Percentiles rank a stretch among this genome's conserved stretches.
Conservation (phyloP, 2,797 vertebrate species). For the Hybognathus amarus region DNA sequence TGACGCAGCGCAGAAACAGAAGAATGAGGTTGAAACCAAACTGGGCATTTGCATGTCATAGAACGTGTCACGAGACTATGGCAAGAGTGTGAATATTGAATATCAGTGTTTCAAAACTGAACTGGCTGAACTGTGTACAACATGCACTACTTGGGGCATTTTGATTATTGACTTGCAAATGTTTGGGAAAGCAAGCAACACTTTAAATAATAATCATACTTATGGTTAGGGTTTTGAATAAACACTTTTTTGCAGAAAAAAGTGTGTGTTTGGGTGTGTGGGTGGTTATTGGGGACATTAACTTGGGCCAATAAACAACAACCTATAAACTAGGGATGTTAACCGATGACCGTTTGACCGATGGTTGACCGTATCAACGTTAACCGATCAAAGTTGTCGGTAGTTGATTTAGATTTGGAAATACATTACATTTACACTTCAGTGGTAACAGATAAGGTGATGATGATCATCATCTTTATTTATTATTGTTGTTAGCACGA, state of each 20-base stretch:
- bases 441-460: no score
- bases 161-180: not conserved
- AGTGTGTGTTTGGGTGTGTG: no score
- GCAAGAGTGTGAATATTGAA: not conserved
- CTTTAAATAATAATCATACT: not conserved
- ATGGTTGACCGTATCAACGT: no score
- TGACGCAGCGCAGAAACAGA: not conserved
- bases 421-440: no score
- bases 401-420: no score
- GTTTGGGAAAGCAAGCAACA: not conserved
- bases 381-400: no score
- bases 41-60: not conserved
- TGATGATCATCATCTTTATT: no score
- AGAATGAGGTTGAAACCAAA: conserved; percentile 1
- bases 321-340: no score
- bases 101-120: not conserved
- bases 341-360: no score
- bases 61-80: not conserved
- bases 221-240: not conserved
- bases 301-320: not conserved
- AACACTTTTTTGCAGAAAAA: not conserved
- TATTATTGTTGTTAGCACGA: no score
- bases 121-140: not conserved
- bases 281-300: not conserved
- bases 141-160: not conserved